Base-by-base conservation (phyloP, 2,113 vertebrate genomes). In the Odocoileus hemionus region DNA sequence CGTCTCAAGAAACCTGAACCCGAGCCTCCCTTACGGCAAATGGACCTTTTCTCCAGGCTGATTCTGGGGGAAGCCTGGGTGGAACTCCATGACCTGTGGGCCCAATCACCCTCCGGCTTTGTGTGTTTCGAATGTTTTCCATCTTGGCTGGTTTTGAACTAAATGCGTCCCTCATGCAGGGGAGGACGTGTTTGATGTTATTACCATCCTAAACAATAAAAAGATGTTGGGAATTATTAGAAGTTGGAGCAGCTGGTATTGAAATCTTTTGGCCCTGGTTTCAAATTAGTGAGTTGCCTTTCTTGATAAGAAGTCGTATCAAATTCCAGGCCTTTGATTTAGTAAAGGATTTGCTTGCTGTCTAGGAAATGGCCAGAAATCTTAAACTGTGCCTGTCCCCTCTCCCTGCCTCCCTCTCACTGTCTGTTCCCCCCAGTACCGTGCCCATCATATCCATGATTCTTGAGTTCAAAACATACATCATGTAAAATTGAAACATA, bases 171-270 rank as follows among this genome's bases (percentile, higher is more conserved):
- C 96, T 96, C 94, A 70, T 96, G 93, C 92, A 26, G 26, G n/a
- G 80, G 78, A 83, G 96, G 88, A 74, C 25, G 50, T 70, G 93
- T 76, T 96, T 92, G 93, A 95, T 85, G 93, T 94, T 86, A 58
- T 60, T 95, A 78, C 85, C 96, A 96, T 57, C 50, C 80, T 50
- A 82, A 89, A 87, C 74, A 84, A 94, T 95, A 83, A 94, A 86
- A 97, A 96, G 85, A 94, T 93, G 95, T 76, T 96, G 85, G 52
- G 33, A 95, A 95, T 97, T 95, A 96, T 95, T 91, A 97, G 95
- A 97, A 94, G 86, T 30, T 16, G 88, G 79, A 97, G 92, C 76
- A 92, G 94, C 92, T 97, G 97, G 87, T 19, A 92, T 79, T 94
- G 92, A 52, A 96, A 86, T 85, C 76, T n/a, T 96, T 76, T 97